These are phyloP conservation scores for Molossus molossus DNA, from an alignment of 2,797 vertebrate genomes.

Conservation along the genomic window DNA sequence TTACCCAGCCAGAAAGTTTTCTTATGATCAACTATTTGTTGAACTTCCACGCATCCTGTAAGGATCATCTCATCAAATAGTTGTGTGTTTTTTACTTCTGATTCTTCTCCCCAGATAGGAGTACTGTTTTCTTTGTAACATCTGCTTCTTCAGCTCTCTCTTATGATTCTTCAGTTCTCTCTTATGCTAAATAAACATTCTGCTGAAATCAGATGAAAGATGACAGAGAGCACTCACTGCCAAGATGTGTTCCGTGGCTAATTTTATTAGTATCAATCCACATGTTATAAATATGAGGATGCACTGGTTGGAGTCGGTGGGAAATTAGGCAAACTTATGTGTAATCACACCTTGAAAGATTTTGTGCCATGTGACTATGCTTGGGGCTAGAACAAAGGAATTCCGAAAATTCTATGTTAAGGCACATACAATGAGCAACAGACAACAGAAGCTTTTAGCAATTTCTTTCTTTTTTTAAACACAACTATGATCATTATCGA, in stretches of 20 bases:
- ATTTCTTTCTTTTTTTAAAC: not conserved
- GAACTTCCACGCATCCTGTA: not conserved
- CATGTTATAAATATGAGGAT: not conserved
- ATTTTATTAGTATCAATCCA: not conserved
- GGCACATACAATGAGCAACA: not conserved
- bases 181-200: not conserved
- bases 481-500: not conserved
- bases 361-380: not conserved
- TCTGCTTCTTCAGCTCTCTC: slow-evolving; percentile 12
- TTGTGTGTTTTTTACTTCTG: not conserved
- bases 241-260: not conserved
- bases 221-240: not conserved
- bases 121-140: not conserved
- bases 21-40: not conserved
- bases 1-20: not conserved
- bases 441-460: not conserved
- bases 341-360: slow-evolving; percentile 38
- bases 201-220: not conserved
- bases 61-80: not conserved
- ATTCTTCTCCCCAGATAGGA: not conserved
- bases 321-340: slow-evolving; percentile 22
- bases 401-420: slow-evolving; percentile 43
- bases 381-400: slow-evolving; percentile 42
- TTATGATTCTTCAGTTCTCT: not conserved
- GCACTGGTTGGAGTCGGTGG: not conserved